Evolutionary conservation across 2,113 vertebrate genomes (phyloP).

Genomic region (Carollia perspicillata): DNA sequence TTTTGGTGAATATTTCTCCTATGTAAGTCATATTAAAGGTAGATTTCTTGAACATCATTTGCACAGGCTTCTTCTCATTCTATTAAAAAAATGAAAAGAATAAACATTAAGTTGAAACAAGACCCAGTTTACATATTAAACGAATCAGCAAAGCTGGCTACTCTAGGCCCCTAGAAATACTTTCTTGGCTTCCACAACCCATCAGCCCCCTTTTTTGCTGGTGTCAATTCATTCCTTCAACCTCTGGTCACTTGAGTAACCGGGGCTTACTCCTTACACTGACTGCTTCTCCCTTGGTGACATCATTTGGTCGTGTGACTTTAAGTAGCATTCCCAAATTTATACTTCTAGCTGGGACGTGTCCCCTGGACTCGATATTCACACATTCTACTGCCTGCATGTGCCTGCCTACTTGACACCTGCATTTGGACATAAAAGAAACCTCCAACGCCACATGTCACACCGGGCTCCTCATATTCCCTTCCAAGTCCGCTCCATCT

Average conservation of each 20-base stretch:
- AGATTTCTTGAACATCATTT: slow-evolving; percentile 88
- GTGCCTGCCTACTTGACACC: not conserved
- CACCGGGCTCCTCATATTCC: accelerated
- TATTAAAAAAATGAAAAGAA: not conserved
- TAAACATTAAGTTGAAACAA: not conserved
- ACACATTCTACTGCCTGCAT: not conserved
- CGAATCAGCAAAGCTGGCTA: accelerated
- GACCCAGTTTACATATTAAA: accelerated
- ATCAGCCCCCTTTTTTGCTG: accelerated
- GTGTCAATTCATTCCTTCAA: not conserved
- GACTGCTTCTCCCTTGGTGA: not conserved
- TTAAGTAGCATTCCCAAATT: not conserved
- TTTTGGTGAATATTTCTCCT: slow-evolving; percentile 80
- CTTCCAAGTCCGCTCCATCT: not conserved
- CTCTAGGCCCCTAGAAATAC: accelerated
- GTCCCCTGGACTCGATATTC: not conserved
- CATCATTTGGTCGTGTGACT: not conserved
- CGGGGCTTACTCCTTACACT: not conserved
- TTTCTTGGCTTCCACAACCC: not conserved
- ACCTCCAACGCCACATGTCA: not conserved
- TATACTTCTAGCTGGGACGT: not conserved
- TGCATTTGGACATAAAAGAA: not conserved
- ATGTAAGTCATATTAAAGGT: slow-evolving; percentile 81
- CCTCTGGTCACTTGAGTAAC: not conserved
- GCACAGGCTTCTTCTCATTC: slow-evolving; percentile 84